phyloP scores from a whole-genome alignment of 1,140 invertebrate species.

The Saccostrea cuccullata region DNA sequence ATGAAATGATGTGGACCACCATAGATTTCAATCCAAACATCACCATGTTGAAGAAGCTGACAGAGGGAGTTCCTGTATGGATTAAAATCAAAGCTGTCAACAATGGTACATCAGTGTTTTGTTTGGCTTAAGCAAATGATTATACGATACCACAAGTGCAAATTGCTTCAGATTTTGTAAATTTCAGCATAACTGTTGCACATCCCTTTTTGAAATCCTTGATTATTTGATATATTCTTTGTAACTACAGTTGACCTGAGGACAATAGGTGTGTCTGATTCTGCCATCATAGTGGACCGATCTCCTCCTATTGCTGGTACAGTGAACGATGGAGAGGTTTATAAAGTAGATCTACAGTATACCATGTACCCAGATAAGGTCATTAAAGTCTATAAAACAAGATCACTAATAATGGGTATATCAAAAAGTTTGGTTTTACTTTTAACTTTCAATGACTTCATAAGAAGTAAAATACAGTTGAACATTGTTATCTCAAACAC shows the following conservation, averaged over 20 bases:
- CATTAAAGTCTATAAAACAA: background rate
- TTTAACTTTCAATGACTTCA: too few species aligned
- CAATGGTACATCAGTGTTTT: conserved; percentile 56
- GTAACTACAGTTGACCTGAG: conserved; percentile 55
- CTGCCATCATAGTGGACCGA: conserved; percentile 62
- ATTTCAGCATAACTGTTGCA: too few species aligned
- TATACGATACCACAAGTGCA: background rate
- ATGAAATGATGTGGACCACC: conserved; percentile 57
- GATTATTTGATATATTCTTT: background rate
- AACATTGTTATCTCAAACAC: too few species aligned
- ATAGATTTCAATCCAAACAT: conserved; percentile 34
- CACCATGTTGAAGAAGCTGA: conserved; percentile 48
- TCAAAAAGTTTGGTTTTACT: too few species aligned
- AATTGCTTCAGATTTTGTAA: background rate
- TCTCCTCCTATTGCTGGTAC: conserved; percentile 56
- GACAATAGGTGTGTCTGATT: conserved; percentile 50
- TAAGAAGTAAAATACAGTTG: too few species aligned
- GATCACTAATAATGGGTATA: too few species aligned
- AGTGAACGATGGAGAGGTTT: conserved; percentile 60
- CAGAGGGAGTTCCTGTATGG: conserved; percentile 66
- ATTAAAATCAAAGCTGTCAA: conserved; percentile 64
- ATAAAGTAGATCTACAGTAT: conserved; percentile 55
- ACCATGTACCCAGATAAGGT: conserved; percentile 55
- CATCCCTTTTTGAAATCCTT: too few species aligned
- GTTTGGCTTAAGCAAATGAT: background rate